Evolutionary conservation across 1,140 invertebrate species (phyloP).

Genomic region (Drosophila biarmipes): DNA sequence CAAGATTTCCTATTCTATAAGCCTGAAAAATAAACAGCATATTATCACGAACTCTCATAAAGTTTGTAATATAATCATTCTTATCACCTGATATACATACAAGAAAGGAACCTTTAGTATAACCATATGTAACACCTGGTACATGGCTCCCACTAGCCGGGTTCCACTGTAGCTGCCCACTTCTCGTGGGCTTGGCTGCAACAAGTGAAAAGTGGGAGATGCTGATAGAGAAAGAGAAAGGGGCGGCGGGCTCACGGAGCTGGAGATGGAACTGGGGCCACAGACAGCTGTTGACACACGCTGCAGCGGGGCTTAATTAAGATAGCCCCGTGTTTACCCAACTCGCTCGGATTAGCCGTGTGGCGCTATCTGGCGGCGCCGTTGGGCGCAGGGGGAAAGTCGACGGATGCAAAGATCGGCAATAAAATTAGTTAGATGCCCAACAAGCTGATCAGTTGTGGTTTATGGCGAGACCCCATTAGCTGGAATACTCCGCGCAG

Average conservation of each 20-base stretch:
- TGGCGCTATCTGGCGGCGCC: slow-evolving; percentile 17
- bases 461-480: background rate
- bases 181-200: slow-evolving; percentile 8
- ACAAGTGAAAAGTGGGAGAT: slow-evolving; percentile 11
- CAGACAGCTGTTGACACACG: slow-evolving; percentile 5
- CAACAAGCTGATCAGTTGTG: background rate
- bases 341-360: slow-evolving; percentile 9
- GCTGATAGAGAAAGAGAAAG: slow-evolving; percentile 2
- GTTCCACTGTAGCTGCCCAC: background rate
- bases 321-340: slow-evolving; percentile 26
- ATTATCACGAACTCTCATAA: too few relatives aligned
- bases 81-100: too few relatives aligned
- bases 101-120: too few relatives aligned
- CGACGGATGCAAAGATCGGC: background rate
- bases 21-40: too few relatives aligned
- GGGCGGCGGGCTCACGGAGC: background rate
- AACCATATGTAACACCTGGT: background rate
- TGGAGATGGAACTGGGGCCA: background rate
- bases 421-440: slow-evolving; percentile 8
- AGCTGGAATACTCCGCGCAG: background rate
- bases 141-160: background rate
- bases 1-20: too few relatives aligned
- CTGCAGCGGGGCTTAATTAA: slow-evolving; percentile 32
- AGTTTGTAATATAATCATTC: too few relatives aligned
- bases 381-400: background rate